Evolutionary conservation across 2,888 invertebrate species (phyloP).

Genomic region (Bombylius major): DNA sequence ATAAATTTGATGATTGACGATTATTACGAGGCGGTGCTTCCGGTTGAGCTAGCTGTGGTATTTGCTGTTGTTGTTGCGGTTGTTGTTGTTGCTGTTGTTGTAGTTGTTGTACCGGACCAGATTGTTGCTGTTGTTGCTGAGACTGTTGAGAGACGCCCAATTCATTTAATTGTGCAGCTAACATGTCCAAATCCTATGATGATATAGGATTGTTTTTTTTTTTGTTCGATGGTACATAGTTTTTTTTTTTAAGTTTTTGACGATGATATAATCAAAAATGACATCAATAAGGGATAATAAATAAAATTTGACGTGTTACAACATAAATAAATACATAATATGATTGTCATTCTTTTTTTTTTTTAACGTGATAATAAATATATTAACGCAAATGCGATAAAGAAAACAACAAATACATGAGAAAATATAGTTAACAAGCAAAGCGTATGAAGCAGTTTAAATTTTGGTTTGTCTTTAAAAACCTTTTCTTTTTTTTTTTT

Average conservation of each 20-base stretch:
- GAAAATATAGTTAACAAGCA: too few relatives aligned
- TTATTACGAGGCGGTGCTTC: conserved; percentile 58
- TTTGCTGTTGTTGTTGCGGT: not conserved
- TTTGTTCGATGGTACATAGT: conserved; percentile 12
- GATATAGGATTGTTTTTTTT: conserved; percentile 20
- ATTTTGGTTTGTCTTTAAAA: too few relatives aligned
- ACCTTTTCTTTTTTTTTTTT: too few relatives aligned
- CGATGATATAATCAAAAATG: not conserved
- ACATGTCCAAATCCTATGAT: conserved; percentile 83
- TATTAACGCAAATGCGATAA: too few relatives aligned
- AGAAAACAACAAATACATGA: too few relatives aligned
- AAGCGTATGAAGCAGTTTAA: too few relatives aligned
- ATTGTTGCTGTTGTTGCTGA: conserved; percentile 30
- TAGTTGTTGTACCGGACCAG: conserved; percentile 18
- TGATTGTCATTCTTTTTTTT: too few relatives aligned
- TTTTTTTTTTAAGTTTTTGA: conserved; percentile 10
- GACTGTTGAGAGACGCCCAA: conserved; percentile 53
- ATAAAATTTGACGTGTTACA: not conserved
- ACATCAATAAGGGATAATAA: not conserved
- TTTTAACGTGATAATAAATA: too few relatives aligned
- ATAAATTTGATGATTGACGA: conserved; percentile 28
- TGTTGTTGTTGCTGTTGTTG: conserved; percentile 19
- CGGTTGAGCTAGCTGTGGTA: conserved; percentile 45
- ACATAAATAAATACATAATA: not conserved
- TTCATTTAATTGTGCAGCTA: conserved; percentile 93